These are phyloP conservation scores for Australoheros facetus DNA, from an alignment of 2,797 vertebrate genomes.

Conservation along the genomic window DNA sequence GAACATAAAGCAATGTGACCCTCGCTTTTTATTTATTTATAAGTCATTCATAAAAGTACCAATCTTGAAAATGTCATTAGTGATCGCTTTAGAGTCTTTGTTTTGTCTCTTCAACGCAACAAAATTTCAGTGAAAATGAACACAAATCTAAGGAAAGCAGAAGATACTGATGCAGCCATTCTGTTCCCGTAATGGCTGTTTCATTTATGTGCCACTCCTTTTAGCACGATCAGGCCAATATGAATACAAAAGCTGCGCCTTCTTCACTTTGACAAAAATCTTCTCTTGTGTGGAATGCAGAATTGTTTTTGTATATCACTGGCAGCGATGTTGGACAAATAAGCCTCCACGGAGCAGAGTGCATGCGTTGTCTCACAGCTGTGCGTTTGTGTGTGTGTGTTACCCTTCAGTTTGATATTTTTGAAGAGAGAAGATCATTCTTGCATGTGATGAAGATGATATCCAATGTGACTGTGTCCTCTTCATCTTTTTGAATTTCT, in stretches of 20 bases:
- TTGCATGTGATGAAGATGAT: conserved; percentile 6
- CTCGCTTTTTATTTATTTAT: neutral
- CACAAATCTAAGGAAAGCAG: neutral
- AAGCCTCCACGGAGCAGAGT: conserved; percentile 46
- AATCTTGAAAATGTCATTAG: neutral
- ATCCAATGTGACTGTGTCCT: neutral
- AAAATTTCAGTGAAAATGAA: neutral
- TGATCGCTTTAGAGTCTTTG: neutral
- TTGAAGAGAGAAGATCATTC: conserved; percentile 12
- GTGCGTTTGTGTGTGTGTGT: conserved; percentile 41
- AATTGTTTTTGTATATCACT: conserved; percentile 61
- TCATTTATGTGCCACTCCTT: neutral
- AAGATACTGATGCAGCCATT: neutral
- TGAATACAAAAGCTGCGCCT: conserved; percentile 10
- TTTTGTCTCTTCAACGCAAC: neutral
- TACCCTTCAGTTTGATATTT: conserved; percentile 25
- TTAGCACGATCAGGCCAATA: neutral
- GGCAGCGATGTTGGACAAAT: conserved; percentile 54
- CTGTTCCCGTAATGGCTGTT: neutral
- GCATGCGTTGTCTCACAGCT: conserved; percentile 51
- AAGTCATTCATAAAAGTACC: neutral
- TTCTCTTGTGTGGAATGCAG: conserved; percentile 60
- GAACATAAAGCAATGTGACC: neutral
- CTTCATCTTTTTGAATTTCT: conserved; percentile 2
- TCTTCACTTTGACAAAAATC: conserved; percentile 26